Evolutionary conservation across 2,113 vertebrate genomes (phyloP).

Genomic region (Muscicapa adusta): DNA sequence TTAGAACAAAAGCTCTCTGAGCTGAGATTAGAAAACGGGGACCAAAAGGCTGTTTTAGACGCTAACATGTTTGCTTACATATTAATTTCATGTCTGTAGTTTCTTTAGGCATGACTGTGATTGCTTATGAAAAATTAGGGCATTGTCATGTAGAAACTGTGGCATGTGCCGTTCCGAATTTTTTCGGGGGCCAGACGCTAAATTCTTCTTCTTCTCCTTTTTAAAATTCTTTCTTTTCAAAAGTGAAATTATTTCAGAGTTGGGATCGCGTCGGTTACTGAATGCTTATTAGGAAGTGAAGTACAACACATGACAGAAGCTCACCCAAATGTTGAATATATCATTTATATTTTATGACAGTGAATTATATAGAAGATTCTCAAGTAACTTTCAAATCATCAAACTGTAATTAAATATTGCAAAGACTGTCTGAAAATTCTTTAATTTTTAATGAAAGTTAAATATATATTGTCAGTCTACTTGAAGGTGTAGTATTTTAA

Average conservation of each 20-base stretch:
- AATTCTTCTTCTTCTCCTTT: constrained; percentile 4
- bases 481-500: constrained; percentile 62
- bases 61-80: constrained; percentile 38
- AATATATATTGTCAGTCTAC: constrained; percentile 55
- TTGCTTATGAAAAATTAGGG: not conserved
- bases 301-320: constrained; percentile 21
- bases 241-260: constrained; percentile 36
- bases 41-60: not conserved
- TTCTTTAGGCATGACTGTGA: not conserved
- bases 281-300: constrained; percentile 40
- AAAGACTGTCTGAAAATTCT: constrained; percentile 63
- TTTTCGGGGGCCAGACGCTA: accelerated
- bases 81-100: constrained; percentile 6
- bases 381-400: constrained; percentile 62
- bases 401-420: constrained; percentile 69
- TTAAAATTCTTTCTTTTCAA: constrained; percentile 10
- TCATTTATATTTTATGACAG: constrained; percentile 61
- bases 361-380: constrained; percentile 64
- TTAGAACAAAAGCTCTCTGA: constrained; percentile 22
- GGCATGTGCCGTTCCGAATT: not conserved
- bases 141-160: not conserved
- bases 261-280: not conserved
- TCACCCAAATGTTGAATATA: constrained; percentile 49
- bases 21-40: not conserved
- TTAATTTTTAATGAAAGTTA: constrained; percentile 69